phyloP scores from a whole-genome alignment of 2,113 vertebrate genomes.

The Eleginops maclovinus region DNA sequence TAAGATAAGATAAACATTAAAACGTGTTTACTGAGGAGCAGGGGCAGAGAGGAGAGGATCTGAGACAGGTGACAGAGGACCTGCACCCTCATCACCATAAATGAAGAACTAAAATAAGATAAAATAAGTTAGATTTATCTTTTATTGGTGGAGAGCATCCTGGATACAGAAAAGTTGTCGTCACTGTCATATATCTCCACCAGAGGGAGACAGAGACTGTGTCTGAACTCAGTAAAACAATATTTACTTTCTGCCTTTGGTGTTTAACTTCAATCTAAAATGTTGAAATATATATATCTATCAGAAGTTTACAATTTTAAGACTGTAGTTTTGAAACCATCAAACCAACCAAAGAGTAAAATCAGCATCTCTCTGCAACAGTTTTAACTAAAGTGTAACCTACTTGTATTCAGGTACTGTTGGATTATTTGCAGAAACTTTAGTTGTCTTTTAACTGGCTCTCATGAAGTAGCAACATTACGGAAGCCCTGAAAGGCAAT shows the following conservation, averaged over 20 bases:
- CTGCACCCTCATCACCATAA: too few species aligned
- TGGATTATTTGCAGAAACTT: too few species aligned
- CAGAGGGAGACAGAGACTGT: conserved; percentile 49
- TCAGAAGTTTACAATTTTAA: not conserved
- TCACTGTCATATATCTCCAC: conserved; percentile 14
- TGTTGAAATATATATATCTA: not conserved
- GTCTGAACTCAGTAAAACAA: not conserved
- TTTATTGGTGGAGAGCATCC: not conserved
- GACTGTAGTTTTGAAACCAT: not conserved
- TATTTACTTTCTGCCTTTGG: not conserved
- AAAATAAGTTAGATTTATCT: too few species aligned
- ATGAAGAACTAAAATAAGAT: too few species aligned
- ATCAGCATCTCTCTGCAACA: not conserved
- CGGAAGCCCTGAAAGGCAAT: too few species aligned
- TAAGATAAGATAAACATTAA: too few species aligned
- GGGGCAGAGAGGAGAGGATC: too few species aligned
- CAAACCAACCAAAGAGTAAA: not conserved
- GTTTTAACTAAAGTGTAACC: not conserved
- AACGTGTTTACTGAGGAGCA: too few species aligned
- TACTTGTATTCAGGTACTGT: too few species aligned
- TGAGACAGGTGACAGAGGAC: too few species aligned
- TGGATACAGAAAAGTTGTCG: not conserved
- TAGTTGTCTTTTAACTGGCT: too few species aligned
- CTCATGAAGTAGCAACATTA: too few species aligned
- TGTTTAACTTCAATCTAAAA: not conserved